Evolutionary conservation across 2,797 vertebrate species (phyloP).

Genomic region (Mareca strepera): DNA sequence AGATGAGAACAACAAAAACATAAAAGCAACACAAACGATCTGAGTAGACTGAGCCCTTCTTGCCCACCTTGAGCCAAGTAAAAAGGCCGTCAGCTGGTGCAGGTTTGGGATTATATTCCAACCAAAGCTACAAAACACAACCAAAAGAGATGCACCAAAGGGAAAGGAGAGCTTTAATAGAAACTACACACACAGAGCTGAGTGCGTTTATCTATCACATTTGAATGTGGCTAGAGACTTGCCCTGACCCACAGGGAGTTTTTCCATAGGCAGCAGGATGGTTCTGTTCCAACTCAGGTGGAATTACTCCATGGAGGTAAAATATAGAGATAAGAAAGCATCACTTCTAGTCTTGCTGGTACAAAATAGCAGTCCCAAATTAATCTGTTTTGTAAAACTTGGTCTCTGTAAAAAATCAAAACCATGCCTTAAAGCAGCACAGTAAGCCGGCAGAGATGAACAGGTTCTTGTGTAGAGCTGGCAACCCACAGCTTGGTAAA

Average conservation of each 20-base stretch:
- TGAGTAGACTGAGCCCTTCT: not conserved
- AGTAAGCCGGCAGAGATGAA: not conserved
- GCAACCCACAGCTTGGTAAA: not conserved
- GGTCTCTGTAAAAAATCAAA: not conserved
- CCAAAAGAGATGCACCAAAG: not conserved
- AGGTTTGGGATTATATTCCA: not conserved
- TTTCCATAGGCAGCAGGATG: not conserved
- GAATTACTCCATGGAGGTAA: not conserved
- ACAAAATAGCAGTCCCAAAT: not conserved
- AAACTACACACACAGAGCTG: not conserved
- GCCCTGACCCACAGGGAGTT: not conserved
- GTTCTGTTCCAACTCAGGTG: not conserved
- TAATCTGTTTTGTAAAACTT: not conserved
- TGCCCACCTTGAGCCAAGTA: not conserved
- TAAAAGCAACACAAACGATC: not conserved
- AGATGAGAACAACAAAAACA: not conserved
- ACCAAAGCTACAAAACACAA: conserved; percentile 5
- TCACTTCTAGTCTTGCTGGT: not conserved
- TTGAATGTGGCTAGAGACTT: not conserved
- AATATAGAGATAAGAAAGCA: not conserved
- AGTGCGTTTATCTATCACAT: not conserved
- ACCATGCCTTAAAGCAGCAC: not conserved
- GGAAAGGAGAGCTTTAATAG: not conserved
- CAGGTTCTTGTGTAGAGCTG: not conserved
- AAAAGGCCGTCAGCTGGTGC: not conserved